These are phyloP conservation scores for Sprattus sprattus DNA, from an alignment of 2,113 vertebrate genomes.

Conservation along the genomic window DNA sequence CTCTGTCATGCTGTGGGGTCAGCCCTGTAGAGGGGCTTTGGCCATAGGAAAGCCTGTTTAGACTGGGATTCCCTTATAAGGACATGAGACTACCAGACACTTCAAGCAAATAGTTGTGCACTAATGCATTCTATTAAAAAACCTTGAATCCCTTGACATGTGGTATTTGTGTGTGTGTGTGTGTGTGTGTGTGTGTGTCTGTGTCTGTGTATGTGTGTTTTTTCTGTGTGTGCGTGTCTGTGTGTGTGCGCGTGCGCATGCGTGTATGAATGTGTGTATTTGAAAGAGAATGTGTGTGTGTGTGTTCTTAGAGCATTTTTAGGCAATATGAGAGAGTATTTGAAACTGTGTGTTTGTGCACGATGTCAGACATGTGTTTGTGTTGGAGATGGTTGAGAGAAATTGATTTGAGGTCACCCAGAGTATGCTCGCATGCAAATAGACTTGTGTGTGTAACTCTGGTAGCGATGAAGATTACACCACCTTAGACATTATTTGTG, in stretches of 20 bases:
- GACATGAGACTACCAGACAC: conserved; percentile 44
- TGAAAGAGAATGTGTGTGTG: neutral
- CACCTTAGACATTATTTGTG: neutral
- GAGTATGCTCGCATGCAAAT: neutral
- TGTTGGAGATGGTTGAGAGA: conserved; percentile 1
- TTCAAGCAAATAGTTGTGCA: conserved; percentile 44
- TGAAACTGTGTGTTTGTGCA: neutral
- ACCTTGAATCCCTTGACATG: conserved; percentile 45
- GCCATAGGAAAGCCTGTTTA: conserved; percentile 32
- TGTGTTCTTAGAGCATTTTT: neutral
- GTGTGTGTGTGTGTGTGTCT: neutral
- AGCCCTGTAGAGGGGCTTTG: neutral
- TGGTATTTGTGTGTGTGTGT: neutral
- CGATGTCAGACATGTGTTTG: neutral
- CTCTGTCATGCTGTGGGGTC: neutral
- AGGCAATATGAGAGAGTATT: neutral
- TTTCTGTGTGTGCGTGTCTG: neutral
- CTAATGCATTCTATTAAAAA: conserved; percentile 39
- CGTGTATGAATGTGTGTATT: conserved; percentile 20
- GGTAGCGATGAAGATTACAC: neutral
- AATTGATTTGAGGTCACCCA: conserved; percentile 17
- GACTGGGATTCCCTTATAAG: conserved; percentile 54
- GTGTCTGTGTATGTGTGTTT: conserved; percentile 15
- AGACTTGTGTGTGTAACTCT: neutral
- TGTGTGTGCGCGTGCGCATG: conserved; percentile 27